Base-by-base conservation (phyloP, 2,113 vertebrate species). In the Ochotona curzoniae region DNA sequence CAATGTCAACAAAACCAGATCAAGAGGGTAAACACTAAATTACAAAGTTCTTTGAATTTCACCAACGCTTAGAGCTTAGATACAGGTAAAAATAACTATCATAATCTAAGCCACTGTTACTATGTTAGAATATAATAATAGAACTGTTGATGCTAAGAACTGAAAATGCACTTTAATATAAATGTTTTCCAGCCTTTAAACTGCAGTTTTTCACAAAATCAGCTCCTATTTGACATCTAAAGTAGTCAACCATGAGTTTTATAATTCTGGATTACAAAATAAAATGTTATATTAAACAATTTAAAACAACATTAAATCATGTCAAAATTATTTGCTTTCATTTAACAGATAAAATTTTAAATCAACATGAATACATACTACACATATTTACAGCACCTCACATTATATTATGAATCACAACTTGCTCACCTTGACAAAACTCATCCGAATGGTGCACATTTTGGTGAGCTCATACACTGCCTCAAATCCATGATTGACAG, bases 381-480 rank as follows among this genome's bases (percentile, higher is more conserved):
- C 21, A 51, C 54, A 96, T 87, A 78, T 1, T 80, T 82, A 89
- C 2, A 95, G 54, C 76, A 13, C 94, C 71, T 30, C 7, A 47
- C 67, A 84, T 60, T 38, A n/a, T 44, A 17, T 54, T 71, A 64
- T 1, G 83, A 9, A 57, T 44, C 57, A 78, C 1, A 66, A 93
- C 47, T 8, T 30, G 51, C 96, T 98, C 96, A 99, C 99, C 99
- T 99, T 99, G 93, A 99, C 99, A 95, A 99, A 99, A 97, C 99
- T 99, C 99, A 99, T 99, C 69, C 99, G 98, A 96, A 99, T 99
- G 96, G 99, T 99, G 90, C 99, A 99, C 99, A 99, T 99, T 98
- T 99, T 99, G 95, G 99, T 99, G 87, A 99, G 99, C 98, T 99
- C 99, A 76, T 99, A 99, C 0, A 99, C 99, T 0, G 99, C 99